phyloP scores from a whole-genome alignment of 1,140 invertebrate genomes.

The Manduca sexta region DNA sequence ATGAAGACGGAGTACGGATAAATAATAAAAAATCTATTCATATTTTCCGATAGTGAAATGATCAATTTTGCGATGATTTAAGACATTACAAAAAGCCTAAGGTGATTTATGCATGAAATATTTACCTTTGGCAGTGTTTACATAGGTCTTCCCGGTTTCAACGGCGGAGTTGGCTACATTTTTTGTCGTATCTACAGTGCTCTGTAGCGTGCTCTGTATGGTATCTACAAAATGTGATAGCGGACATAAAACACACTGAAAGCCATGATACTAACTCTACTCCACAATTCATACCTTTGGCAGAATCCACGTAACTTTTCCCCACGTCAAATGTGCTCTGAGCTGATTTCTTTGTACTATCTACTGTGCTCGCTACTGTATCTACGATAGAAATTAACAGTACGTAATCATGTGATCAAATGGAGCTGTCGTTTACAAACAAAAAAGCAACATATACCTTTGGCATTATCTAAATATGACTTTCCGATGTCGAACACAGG shows the following conservation, averaged over 20 bases:
- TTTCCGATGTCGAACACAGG: constrained; percentile 49
- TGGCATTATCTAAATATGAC: constrained; percentile 50
- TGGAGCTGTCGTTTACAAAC: constrained; percentile 6
- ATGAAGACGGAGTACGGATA: no score
- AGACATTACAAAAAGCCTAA: no score
- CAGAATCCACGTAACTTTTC: constrained; percentile 47
- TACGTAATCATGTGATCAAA: constrained; percentile 11
- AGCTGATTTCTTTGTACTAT: constrained; percentile 53
- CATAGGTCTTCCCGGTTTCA: constrained; percentile 23
- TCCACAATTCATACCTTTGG: constrained; percentile 14
- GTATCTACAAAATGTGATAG: constrained; percentile 13
- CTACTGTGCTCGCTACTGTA: constrained; percentile 51
- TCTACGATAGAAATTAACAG: constrained; percentile 34
- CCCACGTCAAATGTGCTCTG: constrained; percentile 47
- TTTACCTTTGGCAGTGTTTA: constrained; percentile 25
- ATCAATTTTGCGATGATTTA: no score
- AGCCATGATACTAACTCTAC: background rate
- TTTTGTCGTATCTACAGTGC: constrained; percentile 28
- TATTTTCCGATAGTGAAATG: no score
- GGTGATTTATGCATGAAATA: background rate
- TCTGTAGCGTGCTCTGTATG: constrained; percentile 15
- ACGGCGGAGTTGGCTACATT: constrained; percentile 21
- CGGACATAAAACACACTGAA: background rate
- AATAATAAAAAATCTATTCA: no score
- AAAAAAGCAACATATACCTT: constrained; percentile 34